A percentile compares a stretch with the other conserved stretches of the same genome.
phyloP scores from a whole-genome alignment of 2,113 vertebrate genomes.

The Callopanchax toddi region DNA sequence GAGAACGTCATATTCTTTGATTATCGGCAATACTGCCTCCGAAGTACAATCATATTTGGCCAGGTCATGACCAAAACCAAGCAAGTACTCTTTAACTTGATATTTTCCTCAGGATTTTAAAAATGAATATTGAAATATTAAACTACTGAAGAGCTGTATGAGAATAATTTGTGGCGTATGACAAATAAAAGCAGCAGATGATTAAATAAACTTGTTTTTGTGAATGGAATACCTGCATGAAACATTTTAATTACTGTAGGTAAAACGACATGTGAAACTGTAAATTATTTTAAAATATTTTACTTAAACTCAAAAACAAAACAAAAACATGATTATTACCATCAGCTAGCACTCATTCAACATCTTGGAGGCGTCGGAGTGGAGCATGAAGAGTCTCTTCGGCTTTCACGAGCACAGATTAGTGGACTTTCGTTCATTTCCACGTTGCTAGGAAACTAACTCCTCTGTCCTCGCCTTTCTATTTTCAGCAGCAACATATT shows the following conservation, averaged over 20 bases:
- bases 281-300: slow-evolving; percentile 51
- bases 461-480: slow-evolving; percentile 32
- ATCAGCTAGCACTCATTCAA: slow-evolving; percentile 25
- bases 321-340: slow-evolving; percentile 39
- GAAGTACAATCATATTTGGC: slow-evolving; percentile 76
- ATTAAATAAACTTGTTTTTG: slow-evolving; percentile 19
- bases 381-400: slow-evolving; percentile 36
- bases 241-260: background rate
- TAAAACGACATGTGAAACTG: background rate
- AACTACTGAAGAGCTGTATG: slow-evolving; percentile 45
- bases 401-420: slow-evolving; percentile 23
- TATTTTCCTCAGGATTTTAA: slow-evolving; percentile 81
- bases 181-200: slow-evolving; percentile 67
- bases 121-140: slow-evolving; percentile 63
- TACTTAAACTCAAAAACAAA: slow-evolving; percentile 44
- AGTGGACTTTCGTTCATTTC: slow-evolving; percentile 24
- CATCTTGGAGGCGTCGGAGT: slow-evolving; percentile 19
- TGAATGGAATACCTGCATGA: slow-evolving; percentile 12
- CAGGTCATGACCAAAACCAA: slow-evolving; percentile 77
- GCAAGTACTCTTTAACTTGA: slow-evolving; percentile 76
- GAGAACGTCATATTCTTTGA: slow-evolving; percentile 68
- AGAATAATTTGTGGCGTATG: slow-evolving; percentile 56
- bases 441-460: slow-evolving; percentile 72
- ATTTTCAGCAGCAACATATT: slow-evolving; percentile 58
- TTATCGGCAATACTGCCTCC: slow-evolving; percentile 64